Evolutionary conservation across 2,888 invertebrate genomes (phyloP).

Genomic region (Ormyrus thymus): DNA sequence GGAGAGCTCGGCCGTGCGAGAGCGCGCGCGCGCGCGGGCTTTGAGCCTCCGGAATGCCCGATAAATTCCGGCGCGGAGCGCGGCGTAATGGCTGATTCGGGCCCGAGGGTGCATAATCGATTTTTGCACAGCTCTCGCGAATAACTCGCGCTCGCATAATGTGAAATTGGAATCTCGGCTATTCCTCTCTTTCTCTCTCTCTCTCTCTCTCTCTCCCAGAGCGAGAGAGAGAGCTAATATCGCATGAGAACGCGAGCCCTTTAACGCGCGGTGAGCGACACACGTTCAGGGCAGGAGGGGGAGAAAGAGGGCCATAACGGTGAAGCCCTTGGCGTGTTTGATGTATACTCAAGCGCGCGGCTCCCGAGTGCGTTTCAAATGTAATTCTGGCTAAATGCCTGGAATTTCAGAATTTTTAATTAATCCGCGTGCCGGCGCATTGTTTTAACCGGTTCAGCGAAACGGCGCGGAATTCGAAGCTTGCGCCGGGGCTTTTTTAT

Average conservation of each 20-base stretch:
- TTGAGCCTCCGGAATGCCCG: conserved; percentile 25
- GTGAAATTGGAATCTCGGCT: conserved; percentile 50
- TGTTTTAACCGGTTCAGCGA: too few species aligned
- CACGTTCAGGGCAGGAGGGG: not conserved
- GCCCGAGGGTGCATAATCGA: conserved; percentile 51
- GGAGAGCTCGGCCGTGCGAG: not conserved
- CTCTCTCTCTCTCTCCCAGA: too few species aligned
- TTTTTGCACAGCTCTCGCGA: conserved; percentile 35
- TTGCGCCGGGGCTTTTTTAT: too few species aligned
- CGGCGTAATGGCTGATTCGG: conserved; percentile 29
- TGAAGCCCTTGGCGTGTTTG: conserved; percentile 4
- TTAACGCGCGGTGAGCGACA: not conserved
- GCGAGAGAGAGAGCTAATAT: conserved; percentile 19
- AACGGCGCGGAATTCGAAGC: too few species aligned
- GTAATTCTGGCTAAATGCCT: too few species aligned
- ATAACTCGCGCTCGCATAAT: conserved; percentile 33
- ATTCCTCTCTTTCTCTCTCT: conserved; percentile 11
- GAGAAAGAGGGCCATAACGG: not conserved
- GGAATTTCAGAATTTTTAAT: too few species aligned
- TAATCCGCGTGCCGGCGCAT: too few species aligned
- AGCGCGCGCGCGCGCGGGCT: not conserved
- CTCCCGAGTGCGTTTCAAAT: not conserved
- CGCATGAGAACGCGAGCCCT: conserved; percentile 2
- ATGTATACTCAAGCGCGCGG: not conserved
- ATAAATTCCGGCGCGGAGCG: conserved; percentile 39